A percentile compares a stretch with the other conserved stretches of the same genome.
phyloP scores from a whole-genome alignment of 2,113 vertebrate genomes.

The Plecturocebus donacophilus region DNA sequence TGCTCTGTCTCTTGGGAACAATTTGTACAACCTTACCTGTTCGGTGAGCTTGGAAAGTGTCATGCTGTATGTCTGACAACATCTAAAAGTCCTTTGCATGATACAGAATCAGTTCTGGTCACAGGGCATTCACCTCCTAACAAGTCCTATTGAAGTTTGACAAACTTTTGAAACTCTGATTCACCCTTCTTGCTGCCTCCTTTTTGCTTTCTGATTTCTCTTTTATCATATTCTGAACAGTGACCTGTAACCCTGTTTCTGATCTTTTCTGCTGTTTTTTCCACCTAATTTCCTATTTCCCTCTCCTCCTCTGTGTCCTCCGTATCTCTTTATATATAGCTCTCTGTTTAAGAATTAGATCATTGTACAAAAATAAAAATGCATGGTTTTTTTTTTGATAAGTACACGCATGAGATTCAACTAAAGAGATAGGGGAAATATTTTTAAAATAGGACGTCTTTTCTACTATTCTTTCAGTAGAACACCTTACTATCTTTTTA shows the following conservation, averaged over 20 bases:
- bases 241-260: not conserved
- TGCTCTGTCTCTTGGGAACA: not conserved
- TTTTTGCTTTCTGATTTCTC: not conserved
- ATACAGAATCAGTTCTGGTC: not conserved
- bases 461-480: not conserved
- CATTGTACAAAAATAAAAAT: not conserved
- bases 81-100: conserved; percentile 20
- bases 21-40: not conserved
- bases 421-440: not conserved
- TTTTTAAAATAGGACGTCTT: not conserved
- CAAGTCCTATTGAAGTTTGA: conserved; percentile 3
- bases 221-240: conserved; percentile 28
- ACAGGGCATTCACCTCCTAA: not conserved
- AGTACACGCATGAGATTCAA: not conserved
- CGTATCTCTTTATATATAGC: not conserved
- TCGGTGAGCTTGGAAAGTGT: not conserved
- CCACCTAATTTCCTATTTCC: not conserved
- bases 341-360: not conserved
- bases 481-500: not conserved
- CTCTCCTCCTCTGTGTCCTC: not conserved
- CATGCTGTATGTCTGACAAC: not conserved
- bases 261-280: conserved; percentile 10
- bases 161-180: not conserved
- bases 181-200: not conserved
- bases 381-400: not conserved